Base-by-base conservation (phyloP, 2,797 vertebrate genomes). In the Peromyscus attwateri region DNA sequence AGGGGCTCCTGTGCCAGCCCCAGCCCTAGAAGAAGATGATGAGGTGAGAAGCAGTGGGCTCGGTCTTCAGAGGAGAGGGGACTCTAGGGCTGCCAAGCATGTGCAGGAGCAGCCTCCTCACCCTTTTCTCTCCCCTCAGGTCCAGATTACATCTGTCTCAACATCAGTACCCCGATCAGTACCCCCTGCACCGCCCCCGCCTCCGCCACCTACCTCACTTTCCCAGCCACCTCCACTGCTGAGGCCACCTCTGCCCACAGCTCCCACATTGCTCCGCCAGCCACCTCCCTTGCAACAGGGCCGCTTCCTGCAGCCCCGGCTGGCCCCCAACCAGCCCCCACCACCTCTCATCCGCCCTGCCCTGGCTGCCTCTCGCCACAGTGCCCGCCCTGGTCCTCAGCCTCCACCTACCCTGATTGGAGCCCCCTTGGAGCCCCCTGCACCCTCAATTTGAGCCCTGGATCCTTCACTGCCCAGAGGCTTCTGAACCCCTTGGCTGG, bases 311-410 rank as follows among this genome's bases (percentile, higher is more conserved):
- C 99, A 99, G 97, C 99, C 98, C 97, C 98, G 99, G 91, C 98
- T 99, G 6, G 99, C 99, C 16, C 99, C 99, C 98, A 99, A 99
- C 98, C 99, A 99, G 97, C 99, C 99, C 0, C 99, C 99, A 0
- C 99, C 99, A 0, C 99, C 99, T 0, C 99, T 99, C 91, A 99
- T 99, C 96, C 99, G 99, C n/a, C 99, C 99, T 0, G 98, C 99
- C 0, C 98, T 98, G 40, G 98, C 99, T 23, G 89, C 98, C 68
- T 97, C 99, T 10, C 98, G 98, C 70, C 98, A 98, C 87, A 95
- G 98, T 46, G 98, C 98, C 81, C 96, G 98, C 8, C 94, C 98
- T 0, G 96, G 98, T 66, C 64, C 97, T 40, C 98, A 99, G 98
- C 99, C 99, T 77, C 99, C 99, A 0, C 99, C 99, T 8, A 98